Conservation (phyloP, 2,888 invertebrate species). For the Drosophila rubida region DNA sequence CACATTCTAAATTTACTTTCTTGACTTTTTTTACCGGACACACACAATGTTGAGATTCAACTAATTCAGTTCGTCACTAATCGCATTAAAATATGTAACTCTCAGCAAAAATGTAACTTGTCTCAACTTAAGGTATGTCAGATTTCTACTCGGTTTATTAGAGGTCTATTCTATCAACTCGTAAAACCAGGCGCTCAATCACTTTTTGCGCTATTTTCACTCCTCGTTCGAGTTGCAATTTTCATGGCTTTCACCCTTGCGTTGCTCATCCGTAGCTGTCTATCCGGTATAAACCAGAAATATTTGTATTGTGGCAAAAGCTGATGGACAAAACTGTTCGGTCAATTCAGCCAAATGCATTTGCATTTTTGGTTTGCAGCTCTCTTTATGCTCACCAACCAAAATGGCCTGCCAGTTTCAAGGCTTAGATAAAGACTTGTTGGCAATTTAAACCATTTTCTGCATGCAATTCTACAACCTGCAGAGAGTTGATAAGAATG, state of each 20-base stretch:
- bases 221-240: conserved; percentile 27
- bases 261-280: conserved; percentile 15
- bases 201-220: neutral
- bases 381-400: conserved; percentile 29
- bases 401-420: conserved; percentile 45
- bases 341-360: conserved; percentile 44
- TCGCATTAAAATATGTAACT: too few relatives aligned
- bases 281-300: conserved; percentile 43
- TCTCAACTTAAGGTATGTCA: too few relatives aligned
- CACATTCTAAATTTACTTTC: too few relatives aligned
- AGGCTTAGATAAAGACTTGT: conserved; percentile 58
- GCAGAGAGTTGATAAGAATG: neutral
- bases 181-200: conserved; percentile 1
- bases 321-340: conserved; percentile 37
- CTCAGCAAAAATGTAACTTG: too few relatives aligned
- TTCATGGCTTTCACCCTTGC: conserved; percentile 32
- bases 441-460: conserved; percentile 42
- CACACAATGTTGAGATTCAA: too few relatives aligned
- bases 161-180: too few relatives aligned
- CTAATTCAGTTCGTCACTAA: too few relatives aligned
- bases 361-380: conserved; percentile 51
- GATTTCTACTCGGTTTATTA: too few relatives aligned
- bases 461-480: neutral
- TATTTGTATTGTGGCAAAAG: conserved; percentile 29
- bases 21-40: too few relatives aligned